Evolutionary conservation across 35 echinoderm and acorn worm species (phyloP), one percentile per base, ranked within the genome.

Genomic region (Chiridota heheva): DNA sequence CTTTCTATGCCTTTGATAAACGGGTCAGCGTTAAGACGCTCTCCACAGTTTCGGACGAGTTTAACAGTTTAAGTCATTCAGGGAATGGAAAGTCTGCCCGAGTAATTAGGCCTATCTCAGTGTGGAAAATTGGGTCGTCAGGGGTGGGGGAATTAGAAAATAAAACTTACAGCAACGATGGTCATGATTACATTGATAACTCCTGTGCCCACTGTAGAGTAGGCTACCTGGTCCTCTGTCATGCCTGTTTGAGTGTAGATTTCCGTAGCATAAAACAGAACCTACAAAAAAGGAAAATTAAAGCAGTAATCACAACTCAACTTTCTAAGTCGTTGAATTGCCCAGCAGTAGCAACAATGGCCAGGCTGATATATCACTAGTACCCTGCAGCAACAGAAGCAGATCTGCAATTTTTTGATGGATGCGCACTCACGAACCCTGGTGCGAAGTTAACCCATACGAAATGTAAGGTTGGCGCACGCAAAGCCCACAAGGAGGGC

Each of bases 131-230:
- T n/a, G n/a, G n/a, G n/a, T n/a, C 40, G 34, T 45, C 17, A 13
- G 38, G 30, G 16, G 12, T 42, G 17, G 18, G 0, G 1, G 1
- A 30, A 55, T 33, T 63, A 26, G 28, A 63, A 17, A 37, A 1
- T 72, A 8, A 37, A 69, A 89, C 89, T 88, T 77, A 98, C 95
- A 13, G 89, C 81, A 7, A 98, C 67, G 33, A 98, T 82, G 1
- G 95, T 98, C 95, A 98, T 98, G 36, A 88, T 1, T 3, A 98
- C 95, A 40, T 89, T 98, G 58, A 98, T 72, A 20, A 53, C 73
- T 0, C 95, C 95, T 12, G 78, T 82, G 47, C 89, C 89, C 15
- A 98, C 67, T 8, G 95, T 98, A 0, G 85, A 61, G 56, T 92
- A 91, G 4, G 85, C 73, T 13, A 88, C 76, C 33, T 87, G 44